Evolutionary conservation across 2,888 invertebrate species (phyloP).

Genomic region (Noctua fimbriata): DNA sequence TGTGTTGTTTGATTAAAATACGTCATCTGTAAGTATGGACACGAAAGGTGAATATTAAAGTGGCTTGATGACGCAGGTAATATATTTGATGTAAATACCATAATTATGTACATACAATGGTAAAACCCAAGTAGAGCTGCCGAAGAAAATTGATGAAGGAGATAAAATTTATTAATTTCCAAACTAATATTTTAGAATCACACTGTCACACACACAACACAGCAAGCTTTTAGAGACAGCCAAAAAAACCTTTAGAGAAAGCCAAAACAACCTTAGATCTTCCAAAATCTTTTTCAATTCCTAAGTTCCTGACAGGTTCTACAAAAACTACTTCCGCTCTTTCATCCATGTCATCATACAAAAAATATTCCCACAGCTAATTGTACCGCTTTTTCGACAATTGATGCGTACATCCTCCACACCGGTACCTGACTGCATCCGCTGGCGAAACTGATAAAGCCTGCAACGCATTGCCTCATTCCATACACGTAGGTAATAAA

Average conservation of each 20-base stretch:
- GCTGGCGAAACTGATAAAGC: slow-evolving; percentile 75
- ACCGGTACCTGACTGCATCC: slow-evolving; percentile 64
- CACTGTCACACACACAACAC: not conserved
- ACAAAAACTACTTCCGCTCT: slow-evolving; percentile 40
- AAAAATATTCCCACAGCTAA: slow-evolving; percentile 50
- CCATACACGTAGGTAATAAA: slow-evolving; percentile 66
- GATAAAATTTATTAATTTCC: not conserved
- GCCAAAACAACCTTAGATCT: not conserved
- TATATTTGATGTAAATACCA: not conserved
- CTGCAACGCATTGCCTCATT: slow-evolving; percentile 70
- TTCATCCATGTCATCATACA: not conserved
- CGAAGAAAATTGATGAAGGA: not conserved
- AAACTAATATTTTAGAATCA: not conserved
- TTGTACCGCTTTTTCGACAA: slow-evolving; percentile 52
- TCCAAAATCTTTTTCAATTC: not conserved
- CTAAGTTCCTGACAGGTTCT: slow-evolving; percentile 3
- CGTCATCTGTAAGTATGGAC: slow-evolving; percentile 24
- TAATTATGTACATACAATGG: not conserved
- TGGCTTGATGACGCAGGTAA: slow-evolving; percentile 9
- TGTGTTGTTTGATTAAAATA: slow-evolving; percentile 30
- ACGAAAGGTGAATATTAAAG: slow-evolving; percentile 32
- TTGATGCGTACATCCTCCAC: slow-evolving; percentile 63
- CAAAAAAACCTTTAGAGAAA: not conserved
- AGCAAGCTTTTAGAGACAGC: not conserved
- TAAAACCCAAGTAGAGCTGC: not conserved